Base-by-base conservation (phyloP, 2,113 vertebrate genomes). In the Lota lota region DNA sequence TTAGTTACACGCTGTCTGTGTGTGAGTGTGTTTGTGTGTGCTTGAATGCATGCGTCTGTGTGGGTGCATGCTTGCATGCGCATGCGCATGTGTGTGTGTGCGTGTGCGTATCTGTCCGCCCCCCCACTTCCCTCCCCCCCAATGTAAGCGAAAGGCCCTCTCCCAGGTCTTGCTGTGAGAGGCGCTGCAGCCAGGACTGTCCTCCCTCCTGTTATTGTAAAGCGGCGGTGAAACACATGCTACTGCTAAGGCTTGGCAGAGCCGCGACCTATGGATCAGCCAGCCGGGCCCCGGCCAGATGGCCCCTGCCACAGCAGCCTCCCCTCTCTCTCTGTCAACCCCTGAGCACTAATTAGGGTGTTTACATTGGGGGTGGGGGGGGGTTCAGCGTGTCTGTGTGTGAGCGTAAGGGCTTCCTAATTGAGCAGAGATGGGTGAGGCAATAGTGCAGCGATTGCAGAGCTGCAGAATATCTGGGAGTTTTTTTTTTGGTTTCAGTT, bases 1-100 rank as follows among this genome's bases (percentile, higher is more conserved):
- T 90, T 89, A 83, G 85, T 88, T 86, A 79, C 22, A 47, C 66
- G 67, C 66, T 57, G 50, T 73, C 16, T 56, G 65, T n/a, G 61
- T 60, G 15, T 63, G 58, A 33, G 56, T 40, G 57, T 53, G 67
- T 63, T 36, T 60, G 28, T 16, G 63, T 53, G 58, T 18, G 57
- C 50, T 57, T 51, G 67, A 20, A 20, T 58, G 57, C 47, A 14
- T 60, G 18, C 22, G 20, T 47, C 18, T 54, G 22, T 57, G 20
- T 22, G 20, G 3, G 7, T 60, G 24, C 63, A n/a, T 67, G 10
- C 50, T 66, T 65, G 66, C 47, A 59, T 36, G 47, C 4, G 18
- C 47, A 19, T 66, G 66, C 60, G 36, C 62, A 28, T 22, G 61
- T 19, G 54, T 61, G 21, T 47, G 66, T 21, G 15, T 21, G 33